These are phyloP conservation scores for Nipponacmea schrenckii DNA, from an alignment of 2,888 invertebrate genomes.

Conservation along the genomic window DNA sequence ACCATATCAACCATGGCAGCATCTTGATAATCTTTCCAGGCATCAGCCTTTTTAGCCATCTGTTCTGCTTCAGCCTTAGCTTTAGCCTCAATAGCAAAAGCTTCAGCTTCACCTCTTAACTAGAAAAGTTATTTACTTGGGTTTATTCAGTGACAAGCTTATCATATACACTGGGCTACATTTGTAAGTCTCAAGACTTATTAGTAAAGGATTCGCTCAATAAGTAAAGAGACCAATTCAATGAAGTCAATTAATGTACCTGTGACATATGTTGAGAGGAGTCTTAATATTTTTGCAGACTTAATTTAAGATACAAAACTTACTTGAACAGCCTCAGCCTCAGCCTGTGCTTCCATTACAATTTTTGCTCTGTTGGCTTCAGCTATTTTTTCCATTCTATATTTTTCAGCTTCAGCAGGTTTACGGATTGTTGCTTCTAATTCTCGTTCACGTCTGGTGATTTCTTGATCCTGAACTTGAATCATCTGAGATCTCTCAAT, in stretches of 20 bases:
- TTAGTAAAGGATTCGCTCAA: too few relatives aligned
- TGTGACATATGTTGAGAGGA: too few relatives aligned
- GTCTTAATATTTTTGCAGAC: too few relatives aligned
- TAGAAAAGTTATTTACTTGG: conserved; percentile 29
- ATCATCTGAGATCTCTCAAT: conserved; percentile 94
- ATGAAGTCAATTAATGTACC: too few relatives aligned
- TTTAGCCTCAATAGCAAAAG: conserved; percentile 92
- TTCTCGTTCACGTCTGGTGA: conserved; percentile 88
- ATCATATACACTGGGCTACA: background rate
- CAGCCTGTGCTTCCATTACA: conserved; percentile 94
- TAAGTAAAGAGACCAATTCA: too few relatives aligned
- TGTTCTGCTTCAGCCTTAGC: conserved; percentile 96
- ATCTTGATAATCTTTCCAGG: conserved; percentile 93
- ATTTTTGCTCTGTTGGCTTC: conserved; percentile 84
- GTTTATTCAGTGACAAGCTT: background rate
- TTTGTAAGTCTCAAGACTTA: background rate
- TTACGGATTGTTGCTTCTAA: conserved; percentile 91
- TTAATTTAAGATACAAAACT: background rate
- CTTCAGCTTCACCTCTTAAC: conserved; percentile 80
- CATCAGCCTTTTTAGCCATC: conserved; percentile 96
- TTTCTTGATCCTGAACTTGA: conserved; percentile 93
- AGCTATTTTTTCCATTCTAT: conserved; percentile 88
- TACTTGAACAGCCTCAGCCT: conserved; percentile 81
- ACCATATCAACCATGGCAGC: conserved; percentile 82
- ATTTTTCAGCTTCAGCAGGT: conserved; percentile 96